phyloP scores from a whole-genome alignment of 2,888 invertebrate genomes.

The Ypsolopha scabrella region DNA sequence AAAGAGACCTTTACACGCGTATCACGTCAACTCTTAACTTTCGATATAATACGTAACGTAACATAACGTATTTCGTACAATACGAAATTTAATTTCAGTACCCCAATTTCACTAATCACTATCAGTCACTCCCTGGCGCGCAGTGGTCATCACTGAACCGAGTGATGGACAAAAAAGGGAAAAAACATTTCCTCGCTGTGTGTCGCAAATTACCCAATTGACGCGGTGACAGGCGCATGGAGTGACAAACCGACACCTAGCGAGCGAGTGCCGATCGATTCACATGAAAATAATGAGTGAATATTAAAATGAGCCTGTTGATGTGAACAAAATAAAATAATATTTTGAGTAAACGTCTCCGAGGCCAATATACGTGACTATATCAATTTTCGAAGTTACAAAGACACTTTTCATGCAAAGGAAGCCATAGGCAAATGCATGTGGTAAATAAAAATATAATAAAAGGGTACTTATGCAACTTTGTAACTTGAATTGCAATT shows the following conservation, averaged over 20 bases:
- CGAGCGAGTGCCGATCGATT: background rate
- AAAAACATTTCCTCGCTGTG: background rate
- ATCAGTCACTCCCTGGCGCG: background rate
- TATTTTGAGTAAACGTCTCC: background rate
- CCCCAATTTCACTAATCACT: background rate
- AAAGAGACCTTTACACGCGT: background rate
- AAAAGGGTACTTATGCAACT: no score
- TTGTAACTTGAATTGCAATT: no score
- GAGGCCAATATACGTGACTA: no score
- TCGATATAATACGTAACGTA: no score
- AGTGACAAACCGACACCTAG: background rate
- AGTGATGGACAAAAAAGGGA: background rate
- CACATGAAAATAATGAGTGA: background rate
- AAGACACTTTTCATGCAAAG: no score
- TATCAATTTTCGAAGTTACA: background rate
- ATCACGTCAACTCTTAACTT: background rate
- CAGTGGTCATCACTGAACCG: background rate
- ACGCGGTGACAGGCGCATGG: constrained; percentile 12
- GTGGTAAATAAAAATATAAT: no score
- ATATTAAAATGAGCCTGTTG: background rate
- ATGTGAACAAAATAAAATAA: no score
- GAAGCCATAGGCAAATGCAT: no score
- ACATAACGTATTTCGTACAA: no score
- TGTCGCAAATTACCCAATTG: constrained; percentile 50
- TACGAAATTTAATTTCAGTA: background rate